These are phyloP conservation scores for Ceyx margarethae DNA, from an alignment of 2,113 vertebrate genomes.

Conservation along the genomic window DNA sequence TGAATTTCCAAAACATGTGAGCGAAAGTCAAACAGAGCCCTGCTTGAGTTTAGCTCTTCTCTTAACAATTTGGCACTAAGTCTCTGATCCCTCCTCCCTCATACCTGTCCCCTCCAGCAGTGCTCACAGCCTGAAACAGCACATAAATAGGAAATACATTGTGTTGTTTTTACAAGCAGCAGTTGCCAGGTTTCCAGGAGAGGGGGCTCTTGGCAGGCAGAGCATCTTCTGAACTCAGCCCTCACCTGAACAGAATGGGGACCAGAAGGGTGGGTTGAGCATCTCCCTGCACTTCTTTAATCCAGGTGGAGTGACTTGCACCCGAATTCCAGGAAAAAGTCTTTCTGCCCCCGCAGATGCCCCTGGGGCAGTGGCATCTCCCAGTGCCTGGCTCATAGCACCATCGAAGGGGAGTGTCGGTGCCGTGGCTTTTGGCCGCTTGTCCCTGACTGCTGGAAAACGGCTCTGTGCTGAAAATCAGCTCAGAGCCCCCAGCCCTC, in stretches of 20 bases:
- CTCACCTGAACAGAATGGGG: neutral
- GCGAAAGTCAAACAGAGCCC: neutral
- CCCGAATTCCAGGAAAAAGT: neutral
- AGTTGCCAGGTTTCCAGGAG: neutral
- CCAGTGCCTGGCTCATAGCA: neutral
- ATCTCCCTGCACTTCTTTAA: neutral
- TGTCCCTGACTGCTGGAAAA: neutral
- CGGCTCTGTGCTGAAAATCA: neutral
- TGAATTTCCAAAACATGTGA: neutral
- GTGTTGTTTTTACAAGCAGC: neutral
- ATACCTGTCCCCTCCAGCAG: neutral
- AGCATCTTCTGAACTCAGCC: neutral
- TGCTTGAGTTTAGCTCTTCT: neutral
- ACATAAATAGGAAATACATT: neutral
- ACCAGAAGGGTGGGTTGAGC: fast-evolving
- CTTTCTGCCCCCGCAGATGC: neutral
- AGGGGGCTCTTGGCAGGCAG: neutral
- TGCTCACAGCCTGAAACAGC: neutral
- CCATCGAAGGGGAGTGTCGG: fast-evolving
- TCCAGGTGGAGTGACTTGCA: fast-evolving
- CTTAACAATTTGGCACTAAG: neutral
- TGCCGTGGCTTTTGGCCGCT: neutral
- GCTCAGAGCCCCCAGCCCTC: neutral
- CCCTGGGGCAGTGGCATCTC: neutral
- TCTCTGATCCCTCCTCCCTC: neutral